These are phyloP conservation scores for Drymodes brunneopygia DNA, from an alignment of 2,113 vertebrate genomes.

Conservation along the genomic window DNA sequence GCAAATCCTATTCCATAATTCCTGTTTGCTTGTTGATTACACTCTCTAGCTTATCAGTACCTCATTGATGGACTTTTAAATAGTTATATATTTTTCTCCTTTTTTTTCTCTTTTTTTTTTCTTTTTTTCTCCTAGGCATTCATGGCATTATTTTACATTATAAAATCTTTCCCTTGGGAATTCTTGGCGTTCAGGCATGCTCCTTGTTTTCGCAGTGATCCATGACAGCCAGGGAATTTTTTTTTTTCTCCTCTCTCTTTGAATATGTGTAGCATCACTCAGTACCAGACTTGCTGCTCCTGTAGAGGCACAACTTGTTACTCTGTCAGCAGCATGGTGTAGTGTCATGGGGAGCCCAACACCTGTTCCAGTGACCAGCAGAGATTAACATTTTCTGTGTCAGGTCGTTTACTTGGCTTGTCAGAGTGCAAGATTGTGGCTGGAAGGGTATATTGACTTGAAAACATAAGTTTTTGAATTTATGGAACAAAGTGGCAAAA, in stretches of 20 bases:
- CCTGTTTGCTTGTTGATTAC: neutral
- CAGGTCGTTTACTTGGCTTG: neutral
- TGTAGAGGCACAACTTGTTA: neutral
- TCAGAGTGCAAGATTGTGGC: neutral
- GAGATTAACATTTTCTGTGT: neutral
- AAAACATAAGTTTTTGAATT: neutral
- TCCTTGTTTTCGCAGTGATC: neutral
- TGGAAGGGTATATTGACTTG: neutral
- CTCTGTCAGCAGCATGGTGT: neutral
- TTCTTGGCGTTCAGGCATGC: neutral
- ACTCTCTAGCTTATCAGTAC: neutral
- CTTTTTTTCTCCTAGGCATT: neutral
- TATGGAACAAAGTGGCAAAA: neutral
- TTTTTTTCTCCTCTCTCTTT: neutral
- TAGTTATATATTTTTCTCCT: accelerated
- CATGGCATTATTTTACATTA: neutral
- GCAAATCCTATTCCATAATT: neutral
- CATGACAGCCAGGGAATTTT: neutral
- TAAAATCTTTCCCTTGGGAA: neutral
- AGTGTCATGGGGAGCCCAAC: neutral
- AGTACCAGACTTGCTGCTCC: neutral
- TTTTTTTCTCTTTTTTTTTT: accelerated
- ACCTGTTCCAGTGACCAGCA: neutral
- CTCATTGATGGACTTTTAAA: neutral
- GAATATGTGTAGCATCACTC: neutral